phyloP scores from a whole-genome alignment of 2,888 invertebrate genomes.

The Sesamia inferens region DNA sequence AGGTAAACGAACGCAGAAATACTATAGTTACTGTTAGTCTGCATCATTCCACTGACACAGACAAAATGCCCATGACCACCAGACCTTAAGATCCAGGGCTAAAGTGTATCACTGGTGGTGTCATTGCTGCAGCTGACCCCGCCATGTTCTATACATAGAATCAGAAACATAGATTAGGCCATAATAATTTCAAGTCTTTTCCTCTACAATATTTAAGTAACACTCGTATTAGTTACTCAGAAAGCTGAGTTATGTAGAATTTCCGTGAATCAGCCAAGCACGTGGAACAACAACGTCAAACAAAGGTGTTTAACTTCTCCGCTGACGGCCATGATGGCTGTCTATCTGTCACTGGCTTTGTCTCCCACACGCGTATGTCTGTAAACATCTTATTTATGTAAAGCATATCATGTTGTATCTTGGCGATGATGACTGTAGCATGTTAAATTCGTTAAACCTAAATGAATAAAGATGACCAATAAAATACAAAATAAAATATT shows the following conservation, averaged over 20 bases:
- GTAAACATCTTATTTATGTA: not conserved
- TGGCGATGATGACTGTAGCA: constrained; percentile 28
- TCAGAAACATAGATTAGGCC: not conserved
- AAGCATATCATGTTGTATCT: constrained; percentile 6
- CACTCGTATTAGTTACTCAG: constrained; percentile 30
- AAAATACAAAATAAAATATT: no score
- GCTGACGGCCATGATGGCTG: constrained; percentile 21
- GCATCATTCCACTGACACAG: not conserved
- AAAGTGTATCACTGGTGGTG: not conserved
- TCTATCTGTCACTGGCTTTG: constrained; percentile 49
- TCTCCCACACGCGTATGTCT: constrained; percentile 34
- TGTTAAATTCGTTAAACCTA: constrained; percentile 8
- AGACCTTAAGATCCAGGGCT: not conserved
- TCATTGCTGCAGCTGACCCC: not conserved
- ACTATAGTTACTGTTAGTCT: not conserved
- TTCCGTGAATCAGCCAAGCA: constrained; percentile 53
- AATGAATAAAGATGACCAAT: not conserved
- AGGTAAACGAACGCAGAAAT: no score
- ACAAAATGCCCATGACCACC: no score
- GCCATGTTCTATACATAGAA: no score
- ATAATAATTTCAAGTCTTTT: constrained; percentile 6
- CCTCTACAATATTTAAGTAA: constrained; percentile 11
- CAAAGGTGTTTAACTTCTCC: constrained; percentile 57
- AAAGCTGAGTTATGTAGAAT: constrained; percentile 23
- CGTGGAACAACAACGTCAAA: constrained; percentile 47